Percentiles rank a stretch among this genome's conserved stretches.
These are phyloP conservation scores for Kobus ellipsiprymnus DNA, from an alignment of 2,113 vertebrate species.

Conservation along the genomic window DNA sequence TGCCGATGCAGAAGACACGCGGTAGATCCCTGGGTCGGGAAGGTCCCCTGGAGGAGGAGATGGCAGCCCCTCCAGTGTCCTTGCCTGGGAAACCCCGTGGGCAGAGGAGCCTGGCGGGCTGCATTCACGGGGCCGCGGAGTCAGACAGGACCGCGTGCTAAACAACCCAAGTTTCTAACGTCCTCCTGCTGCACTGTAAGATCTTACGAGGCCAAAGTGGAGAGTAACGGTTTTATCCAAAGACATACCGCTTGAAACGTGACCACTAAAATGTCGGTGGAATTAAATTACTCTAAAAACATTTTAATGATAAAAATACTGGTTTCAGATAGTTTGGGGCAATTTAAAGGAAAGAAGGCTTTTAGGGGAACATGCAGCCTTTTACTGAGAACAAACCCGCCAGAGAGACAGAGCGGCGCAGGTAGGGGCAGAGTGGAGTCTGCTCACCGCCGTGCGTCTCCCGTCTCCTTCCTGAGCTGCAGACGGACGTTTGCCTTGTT, in stretches of 20 bases:
- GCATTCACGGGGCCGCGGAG: background rate
- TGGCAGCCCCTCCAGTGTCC: background rate
- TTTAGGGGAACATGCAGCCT: background rate
- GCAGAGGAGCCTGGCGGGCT: background rate
- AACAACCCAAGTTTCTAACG: background rate
- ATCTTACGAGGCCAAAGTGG: background rate
- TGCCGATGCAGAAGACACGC: too few relatives aligned
- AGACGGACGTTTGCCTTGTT: background rate
- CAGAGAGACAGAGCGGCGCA: background rate
- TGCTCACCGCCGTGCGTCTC: background rate
- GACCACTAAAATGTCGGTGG: background rate
- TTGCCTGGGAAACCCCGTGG: background rate
- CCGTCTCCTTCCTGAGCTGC: background rate
- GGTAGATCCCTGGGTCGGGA: background rate
- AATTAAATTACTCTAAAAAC: constrained; percentile 13
- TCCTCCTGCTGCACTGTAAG: background rate
- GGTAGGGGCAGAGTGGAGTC: background rate
- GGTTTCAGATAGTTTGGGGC: background rate
- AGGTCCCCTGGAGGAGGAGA: background rate
- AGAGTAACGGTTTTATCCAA: background rate
- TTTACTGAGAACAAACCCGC: background rate
- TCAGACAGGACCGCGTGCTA: background rate
- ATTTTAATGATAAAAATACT: background rate
- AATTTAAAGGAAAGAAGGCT: background rate
- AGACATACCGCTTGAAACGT: background rate